A percentile compares a stretch with the other conserved stretches of the same genome.
These are phyloP conservation scores for Cuculus canorus DNA, from an alignment of 2,797 vertebrate genomes.

Conservation along the genomic window DNA sequence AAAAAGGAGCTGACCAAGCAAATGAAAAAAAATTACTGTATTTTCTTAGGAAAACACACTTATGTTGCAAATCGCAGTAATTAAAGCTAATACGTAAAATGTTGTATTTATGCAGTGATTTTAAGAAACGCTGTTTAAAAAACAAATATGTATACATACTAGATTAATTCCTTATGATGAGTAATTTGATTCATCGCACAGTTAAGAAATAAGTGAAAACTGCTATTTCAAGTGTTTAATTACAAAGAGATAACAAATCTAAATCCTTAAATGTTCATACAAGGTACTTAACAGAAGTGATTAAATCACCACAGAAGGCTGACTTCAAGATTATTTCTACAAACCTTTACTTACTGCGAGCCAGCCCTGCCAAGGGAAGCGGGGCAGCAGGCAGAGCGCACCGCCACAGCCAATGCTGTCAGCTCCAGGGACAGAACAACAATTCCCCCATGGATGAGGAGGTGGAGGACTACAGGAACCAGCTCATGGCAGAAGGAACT, in stretches of 20 bases:
- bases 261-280: background rate
- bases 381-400: accelerated
- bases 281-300: background rate
- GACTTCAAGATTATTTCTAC: background rate
- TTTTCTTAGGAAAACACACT: background rate
- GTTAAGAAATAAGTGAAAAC: background rate
- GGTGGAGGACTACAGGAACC: background rate
- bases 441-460: accelerated
- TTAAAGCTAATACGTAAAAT: background rate
- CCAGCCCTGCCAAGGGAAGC: background rate
- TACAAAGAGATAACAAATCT: background rate
- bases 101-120: background rate
- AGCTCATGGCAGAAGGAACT: accelerated
- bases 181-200: background rate
- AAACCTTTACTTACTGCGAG: accelerated
- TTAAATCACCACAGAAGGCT: background rate
- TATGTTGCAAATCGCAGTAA: background rate
- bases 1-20: background rate
- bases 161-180: background rate
- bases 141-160: background rate
- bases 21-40: accelerated
- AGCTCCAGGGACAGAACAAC: accelerated
- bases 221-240: background rate
- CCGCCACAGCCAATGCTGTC: background rate
- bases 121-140: background rate